Evolutionary conservation across 2,888 invertebrate species (phyloP).

Genomic region (Tipula helvola): DNA sequence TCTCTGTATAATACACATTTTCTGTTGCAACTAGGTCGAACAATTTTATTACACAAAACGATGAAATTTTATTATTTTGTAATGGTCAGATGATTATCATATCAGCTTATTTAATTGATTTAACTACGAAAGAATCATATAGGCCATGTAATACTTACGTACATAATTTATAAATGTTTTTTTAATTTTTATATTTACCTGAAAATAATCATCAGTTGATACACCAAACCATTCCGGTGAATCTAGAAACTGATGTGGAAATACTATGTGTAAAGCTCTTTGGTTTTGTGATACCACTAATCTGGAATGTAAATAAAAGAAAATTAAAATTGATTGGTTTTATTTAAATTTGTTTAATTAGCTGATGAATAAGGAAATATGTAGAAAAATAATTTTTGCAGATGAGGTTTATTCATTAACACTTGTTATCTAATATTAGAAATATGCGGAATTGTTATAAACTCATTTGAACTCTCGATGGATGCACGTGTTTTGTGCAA

Average conservation of each 20-base stretch:
- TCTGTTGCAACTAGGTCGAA: background rate
- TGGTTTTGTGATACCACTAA: slow-evolving; percentile 76
- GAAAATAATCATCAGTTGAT: slow-evolving; percentile 74
- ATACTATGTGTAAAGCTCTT: slow-evolving; percentile 71
- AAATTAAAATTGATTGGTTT: background rate
- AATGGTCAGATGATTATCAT: too few relatives aligned
- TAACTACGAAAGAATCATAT: background rate
- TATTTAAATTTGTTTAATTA: background rate
- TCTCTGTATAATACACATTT: background rate
- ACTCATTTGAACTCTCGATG: background rate
- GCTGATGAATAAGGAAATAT: background rate
- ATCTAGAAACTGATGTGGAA: slow-evolving; percentile 77
- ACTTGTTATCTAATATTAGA: background rate
- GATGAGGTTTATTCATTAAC: background rate
- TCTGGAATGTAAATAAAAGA: slow-evolving; percentile 35
- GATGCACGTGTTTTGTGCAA: too few relatives aligned
- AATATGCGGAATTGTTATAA: background rate
- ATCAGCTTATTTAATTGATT: background rate
- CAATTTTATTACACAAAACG: background rate
- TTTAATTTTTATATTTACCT: slow-evolving; percentile 40
- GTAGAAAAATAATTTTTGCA: background rate
- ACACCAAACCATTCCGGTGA: slow-evolving; percentile 85
- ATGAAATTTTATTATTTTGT: too few relatives aligned
- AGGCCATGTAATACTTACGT: background rate
- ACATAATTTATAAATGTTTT: background rate